Conservation (phyloP, 1,140 invertebrate species). For the Cheumatopsyche charites region DNA sequence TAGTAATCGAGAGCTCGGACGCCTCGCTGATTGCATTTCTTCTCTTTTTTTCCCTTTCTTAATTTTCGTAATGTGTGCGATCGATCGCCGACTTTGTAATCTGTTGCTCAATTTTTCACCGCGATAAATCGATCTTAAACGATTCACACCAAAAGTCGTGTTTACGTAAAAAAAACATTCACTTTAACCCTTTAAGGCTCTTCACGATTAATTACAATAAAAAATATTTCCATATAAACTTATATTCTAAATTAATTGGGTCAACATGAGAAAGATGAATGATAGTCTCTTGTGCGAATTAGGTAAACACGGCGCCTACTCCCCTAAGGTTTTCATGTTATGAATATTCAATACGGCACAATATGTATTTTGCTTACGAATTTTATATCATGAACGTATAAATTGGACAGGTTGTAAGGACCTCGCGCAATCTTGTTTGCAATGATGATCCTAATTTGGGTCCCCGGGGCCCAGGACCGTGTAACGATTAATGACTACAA, state of each 20-base stretch:
- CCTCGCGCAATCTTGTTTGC: constrained; percentile 41
- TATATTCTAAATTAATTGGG: constrained; percentile 1
- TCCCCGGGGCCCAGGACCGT: constrained; percentile 25
- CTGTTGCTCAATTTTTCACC: no score
- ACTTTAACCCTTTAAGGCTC: no score
- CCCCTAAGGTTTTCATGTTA: not conserved
- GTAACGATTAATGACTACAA: constrained; percentile 38
- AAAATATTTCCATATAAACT: no score
- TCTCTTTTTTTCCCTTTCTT: no score
- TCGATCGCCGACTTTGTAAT: no score
- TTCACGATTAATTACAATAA: no score
- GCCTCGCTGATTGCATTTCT: no score
- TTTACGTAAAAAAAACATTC: no score
- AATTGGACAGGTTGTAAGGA: constrained; percentile 40
- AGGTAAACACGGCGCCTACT: constrained; percentile 2
- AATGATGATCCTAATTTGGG: constrained; percentile 45
- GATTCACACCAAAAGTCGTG: no score
- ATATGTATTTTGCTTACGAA: not conserved
- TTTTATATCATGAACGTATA: constrained; percentile 3
- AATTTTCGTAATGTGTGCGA: no score
- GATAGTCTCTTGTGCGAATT: not conserved
- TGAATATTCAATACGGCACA: constrained; percentile 48
- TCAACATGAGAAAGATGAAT: not conserved
- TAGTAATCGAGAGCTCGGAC: no score
- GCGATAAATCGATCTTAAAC: no score